phyloP scores from a whole-genome alignment of 2,113 vertebrate species.

The Guaruba guarouba region DNA sequence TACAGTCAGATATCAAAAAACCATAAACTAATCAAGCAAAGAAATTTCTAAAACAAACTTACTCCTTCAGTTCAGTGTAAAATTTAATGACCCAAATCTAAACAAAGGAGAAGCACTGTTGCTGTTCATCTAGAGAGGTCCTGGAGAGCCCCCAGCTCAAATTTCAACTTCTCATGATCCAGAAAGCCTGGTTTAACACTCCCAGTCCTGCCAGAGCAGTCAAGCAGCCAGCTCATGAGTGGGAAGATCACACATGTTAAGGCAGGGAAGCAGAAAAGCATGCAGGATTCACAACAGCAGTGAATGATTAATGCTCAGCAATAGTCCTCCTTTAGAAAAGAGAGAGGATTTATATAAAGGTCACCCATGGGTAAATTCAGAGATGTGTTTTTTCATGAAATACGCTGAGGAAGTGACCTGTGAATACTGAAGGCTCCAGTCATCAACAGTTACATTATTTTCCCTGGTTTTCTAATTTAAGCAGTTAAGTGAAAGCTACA shows the following conservation, averaged over 20 bases:
- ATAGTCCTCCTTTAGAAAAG: slow-evolving; percentile 71
- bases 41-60: neutral
- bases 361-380: neutral
- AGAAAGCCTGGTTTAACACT: neutral
- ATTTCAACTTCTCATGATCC: neutral
- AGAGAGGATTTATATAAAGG: neutral
- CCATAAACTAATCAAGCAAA: neutral
- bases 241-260: neutral
- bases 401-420: neutral
- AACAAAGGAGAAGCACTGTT: neutral
- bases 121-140: neutral
- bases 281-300: neutral
- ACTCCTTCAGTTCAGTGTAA: neutral
- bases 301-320: neutral
- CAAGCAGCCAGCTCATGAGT: neutral
- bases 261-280: slow-evolving; percentile 33
- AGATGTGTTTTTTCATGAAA: neutral
- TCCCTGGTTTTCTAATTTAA: neutral
- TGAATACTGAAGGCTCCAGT: neutral
- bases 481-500: neutral
- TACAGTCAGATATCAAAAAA: neutral
- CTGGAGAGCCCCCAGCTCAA: neutral
- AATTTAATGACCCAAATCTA: neutral
- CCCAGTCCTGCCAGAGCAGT: neutral
- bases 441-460: neutral